Evolutionary conservation across 2,113 vertebrate genomes (phyloP).

Genomic region (Myxocyprinus asiaticus): DNA sequence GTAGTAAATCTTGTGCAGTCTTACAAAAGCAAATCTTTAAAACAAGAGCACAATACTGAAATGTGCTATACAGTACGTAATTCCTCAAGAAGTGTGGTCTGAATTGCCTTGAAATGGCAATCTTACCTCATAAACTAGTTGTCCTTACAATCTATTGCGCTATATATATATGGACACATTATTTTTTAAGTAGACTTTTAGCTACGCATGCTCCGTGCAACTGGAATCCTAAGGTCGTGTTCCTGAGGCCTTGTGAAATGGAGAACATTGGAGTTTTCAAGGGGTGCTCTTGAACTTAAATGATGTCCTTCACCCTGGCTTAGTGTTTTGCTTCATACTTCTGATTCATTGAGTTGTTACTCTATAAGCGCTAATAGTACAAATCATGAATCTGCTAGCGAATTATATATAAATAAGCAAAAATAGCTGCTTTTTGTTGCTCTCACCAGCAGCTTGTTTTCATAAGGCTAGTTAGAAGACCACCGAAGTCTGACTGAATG

Average conservation of each 20-base stretch:
- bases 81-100: constrained; percentile 17
- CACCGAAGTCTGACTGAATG: constrained; percentile 35
- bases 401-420: constrained; percentile 21
- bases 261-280: constrained; percentile 18
- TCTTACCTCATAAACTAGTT: constrained; percentile 51
- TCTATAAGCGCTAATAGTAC: constrained; percentile 10
- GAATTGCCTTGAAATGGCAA: constrained; percentile 32
- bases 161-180: constrained; percentile 22
- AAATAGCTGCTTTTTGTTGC: constrained; percentile 28
- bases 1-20: background rate
- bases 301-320: constrained; percentile 48
- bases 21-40: constrained; percentile 19
- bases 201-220: background rate
- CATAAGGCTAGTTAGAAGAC: constrained; percentile 29
- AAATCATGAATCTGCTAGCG: constrained; percentile 28
- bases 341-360: background rate
- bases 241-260: constrained; percentile 27
- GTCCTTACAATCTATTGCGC: constrained; percentile 20
- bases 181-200: constrained; percentile 27
- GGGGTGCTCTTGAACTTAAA: constrained; percentile 46
- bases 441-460: constrained; percentile 36
- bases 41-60: constrained; percentile 12
- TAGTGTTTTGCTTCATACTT: constrained; percentile 12
- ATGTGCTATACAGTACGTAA: constrained; percentile 18
- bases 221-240: background rate